Percentiles rank a stretch among this genome's conserved stretches.
Evolutionary conservation across 2,113 vertebrate genomes (phyloP).

Genomic region (Heterochromis multidens): DNA sequence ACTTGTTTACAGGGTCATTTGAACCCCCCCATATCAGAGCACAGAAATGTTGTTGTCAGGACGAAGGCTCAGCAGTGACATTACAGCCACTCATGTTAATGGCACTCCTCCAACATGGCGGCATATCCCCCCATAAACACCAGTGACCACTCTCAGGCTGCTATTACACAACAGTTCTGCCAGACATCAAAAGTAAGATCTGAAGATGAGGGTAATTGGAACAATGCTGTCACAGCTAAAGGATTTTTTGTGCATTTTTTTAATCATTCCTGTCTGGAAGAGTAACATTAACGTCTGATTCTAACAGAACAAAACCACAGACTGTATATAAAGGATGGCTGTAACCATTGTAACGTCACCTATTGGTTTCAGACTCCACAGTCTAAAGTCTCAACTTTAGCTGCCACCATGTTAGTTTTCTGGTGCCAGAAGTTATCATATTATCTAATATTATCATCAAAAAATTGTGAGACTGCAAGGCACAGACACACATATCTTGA

Average conservation of each 20-base stretch:
- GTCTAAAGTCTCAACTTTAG: not conserved
- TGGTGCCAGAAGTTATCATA: not conserved
- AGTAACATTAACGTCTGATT: not conserved
- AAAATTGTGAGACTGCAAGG: not conserved
- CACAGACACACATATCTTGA: not conserved
- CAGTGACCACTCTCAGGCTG: not conserved
- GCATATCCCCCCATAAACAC: not conserved
- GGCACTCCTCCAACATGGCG: constrained; percentile 5
- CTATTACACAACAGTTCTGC: not conserved
- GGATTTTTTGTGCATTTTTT: not conserved
- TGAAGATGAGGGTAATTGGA: not conserved
- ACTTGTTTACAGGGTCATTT: constrained; percentile 23
- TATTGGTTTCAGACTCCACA: not conserved
- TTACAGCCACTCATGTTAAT: constrained; percentile 7
- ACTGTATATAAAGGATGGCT: not conserved
- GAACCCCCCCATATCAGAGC: not conserved
- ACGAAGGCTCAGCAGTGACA: constrained; percentile 12
- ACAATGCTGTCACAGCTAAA: not conserved
- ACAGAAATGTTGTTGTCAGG: constrained; percentile 18
- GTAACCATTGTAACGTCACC: not conserved
- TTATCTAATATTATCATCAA: no score
- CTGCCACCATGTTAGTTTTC: not conserved
- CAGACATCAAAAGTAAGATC: not conserved
- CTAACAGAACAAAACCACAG: not conserved
- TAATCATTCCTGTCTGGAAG: not conserved